A percentile compares a stretch with the other conserved stretches of the same genome.
Conservation (phyloP, 2,888 invertebrate genomes). For the Pyralis farinalis region DNA sequence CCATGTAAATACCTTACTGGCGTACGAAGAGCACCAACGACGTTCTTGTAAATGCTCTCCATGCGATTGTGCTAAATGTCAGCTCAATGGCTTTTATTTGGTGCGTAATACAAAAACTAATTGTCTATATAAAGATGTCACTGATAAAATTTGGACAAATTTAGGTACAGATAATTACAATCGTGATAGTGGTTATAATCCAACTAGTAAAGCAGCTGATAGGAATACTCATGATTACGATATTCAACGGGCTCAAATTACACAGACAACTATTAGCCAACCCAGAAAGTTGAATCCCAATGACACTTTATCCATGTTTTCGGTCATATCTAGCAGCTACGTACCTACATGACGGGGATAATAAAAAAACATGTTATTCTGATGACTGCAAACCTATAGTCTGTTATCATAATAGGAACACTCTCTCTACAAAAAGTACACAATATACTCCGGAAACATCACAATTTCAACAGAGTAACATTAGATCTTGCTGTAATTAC, state of each 20-base stretch:
- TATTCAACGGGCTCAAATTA: slow-evolving; percentile 32
- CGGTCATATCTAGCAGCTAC: neutral
- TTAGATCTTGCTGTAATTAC: neutral
- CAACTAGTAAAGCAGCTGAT: slow-evolving; percentile 41
- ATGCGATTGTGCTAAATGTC: slow-evolving; percentile 41
- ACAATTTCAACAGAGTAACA: neutral
- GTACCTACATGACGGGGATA: neutral
- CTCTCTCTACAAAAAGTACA: neutral
- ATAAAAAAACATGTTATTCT: neutral
- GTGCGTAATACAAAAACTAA: too few species aligned
- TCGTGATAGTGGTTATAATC: slow-evolving; percentile 35
- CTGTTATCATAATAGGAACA: neutral
- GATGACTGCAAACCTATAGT: neutral
- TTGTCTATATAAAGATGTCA: slow-evolving; percentile 42
- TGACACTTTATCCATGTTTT: neutral
- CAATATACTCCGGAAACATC: neutral
- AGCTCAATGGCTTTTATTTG: slow-evolving; percentile 17
- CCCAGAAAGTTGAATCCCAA: neutral
- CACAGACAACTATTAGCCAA: slow-evolving; percentile 11
- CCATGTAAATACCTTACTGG: neutral
- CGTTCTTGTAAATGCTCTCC: slow-evolving; percentile 38
- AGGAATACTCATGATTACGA: slow-evolving; percentile 41
- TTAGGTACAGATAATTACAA: slow-evolving; percentile 34
- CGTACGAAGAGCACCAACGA: neutral
- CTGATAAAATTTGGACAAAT: slow-evolving; percentile 35